phyloP scores from a whole-genome alignment of 1,140 invertebrate genomes.

The Aphidius gifuensis region DNA sequence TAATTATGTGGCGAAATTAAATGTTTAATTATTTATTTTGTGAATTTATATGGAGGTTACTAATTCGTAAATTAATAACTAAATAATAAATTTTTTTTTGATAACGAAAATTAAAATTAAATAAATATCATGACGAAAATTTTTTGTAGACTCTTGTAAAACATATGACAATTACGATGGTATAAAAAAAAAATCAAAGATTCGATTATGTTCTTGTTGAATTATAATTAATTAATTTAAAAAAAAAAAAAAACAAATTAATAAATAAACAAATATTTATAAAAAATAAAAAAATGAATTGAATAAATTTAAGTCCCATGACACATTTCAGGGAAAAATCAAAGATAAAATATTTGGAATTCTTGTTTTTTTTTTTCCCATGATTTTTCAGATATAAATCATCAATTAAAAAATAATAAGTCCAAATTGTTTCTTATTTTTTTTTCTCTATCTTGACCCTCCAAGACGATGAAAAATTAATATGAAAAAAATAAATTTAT shows the following conservation, averaged over 20 bases:
- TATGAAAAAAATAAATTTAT: too few species aligned
- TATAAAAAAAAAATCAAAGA: conserved; percentile 46
- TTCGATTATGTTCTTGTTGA: conserved; percentile 56
- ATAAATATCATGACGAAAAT: conserved; percentile 6
- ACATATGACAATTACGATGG: conserved; percentile 33
- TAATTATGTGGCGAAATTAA: conserved; percentile 11
- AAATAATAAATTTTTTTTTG: not conserved
- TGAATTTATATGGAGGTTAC: conserved; percentile 3
- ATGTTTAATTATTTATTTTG: conserved; percentile 14
- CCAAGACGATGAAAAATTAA: too few species aligned
- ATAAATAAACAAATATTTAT: conserved; percentile 20
- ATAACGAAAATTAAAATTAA: conserved; percentile 7
- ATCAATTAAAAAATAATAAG: too few species aligned
- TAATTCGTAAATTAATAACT: not conserved
- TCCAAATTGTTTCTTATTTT: too few species aligned
- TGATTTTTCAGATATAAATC: too few species aligned
- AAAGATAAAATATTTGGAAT: too few species aligned
- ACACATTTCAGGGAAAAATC: too few species aligned
- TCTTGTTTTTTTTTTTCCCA: too few species aligned
- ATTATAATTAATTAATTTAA: conserved; percentile 45
- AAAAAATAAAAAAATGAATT: not conserved
- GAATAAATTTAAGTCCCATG: too few species aligned
- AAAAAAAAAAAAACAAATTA: too few species aligned
- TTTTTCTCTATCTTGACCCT: too few species aligned
- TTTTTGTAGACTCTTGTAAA: conserved; percentile 11